Evolutionary conservation across 2,888 invertebrate species (phyloP).

Genomic region (Acanthosepion lycidas): DNA sequence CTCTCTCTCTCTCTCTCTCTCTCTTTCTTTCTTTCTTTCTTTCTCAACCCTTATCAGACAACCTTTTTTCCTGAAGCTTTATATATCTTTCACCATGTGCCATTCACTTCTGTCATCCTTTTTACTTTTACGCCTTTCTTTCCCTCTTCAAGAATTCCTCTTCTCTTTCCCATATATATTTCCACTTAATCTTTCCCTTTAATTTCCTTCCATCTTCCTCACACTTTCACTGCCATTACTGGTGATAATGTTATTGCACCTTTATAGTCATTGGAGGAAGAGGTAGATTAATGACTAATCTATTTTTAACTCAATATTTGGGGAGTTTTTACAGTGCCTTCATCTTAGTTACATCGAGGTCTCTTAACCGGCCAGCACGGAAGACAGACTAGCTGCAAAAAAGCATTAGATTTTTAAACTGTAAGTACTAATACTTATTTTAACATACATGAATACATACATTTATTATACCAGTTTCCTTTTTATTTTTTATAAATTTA

Average conservation of each 20-base stretch:
- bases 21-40: background rate
- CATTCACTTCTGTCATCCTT: background rate
- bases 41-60: background rate
- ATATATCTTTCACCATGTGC: background rate
- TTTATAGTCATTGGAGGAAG: background rate
- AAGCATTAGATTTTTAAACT: background rate
- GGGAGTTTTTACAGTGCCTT: background rate
- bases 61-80: background rate
- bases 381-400: conserved; percentile 17
- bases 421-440: background rate
- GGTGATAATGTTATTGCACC: background rate
- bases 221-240: background rate
- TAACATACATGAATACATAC: background rate
- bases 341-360: conserved; percentile 4
- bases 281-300: background rate
- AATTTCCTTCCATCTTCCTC: background rate
- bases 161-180: background rate
- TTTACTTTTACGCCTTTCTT: background rate
- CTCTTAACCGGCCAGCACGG: conserved; percentile 10
- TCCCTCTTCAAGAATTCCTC: background rate
- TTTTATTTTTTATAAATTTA: background rate
- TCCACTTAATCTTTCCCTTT: background rate
- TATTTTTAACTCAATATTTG: conserved; percentile 11
- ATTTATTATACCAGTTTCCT: background rate
- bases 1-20: background rate